Evolutionary conservation across 2,113 vertebrate species (phyloP).

Genomic region (Hucho hucho): DNA sequence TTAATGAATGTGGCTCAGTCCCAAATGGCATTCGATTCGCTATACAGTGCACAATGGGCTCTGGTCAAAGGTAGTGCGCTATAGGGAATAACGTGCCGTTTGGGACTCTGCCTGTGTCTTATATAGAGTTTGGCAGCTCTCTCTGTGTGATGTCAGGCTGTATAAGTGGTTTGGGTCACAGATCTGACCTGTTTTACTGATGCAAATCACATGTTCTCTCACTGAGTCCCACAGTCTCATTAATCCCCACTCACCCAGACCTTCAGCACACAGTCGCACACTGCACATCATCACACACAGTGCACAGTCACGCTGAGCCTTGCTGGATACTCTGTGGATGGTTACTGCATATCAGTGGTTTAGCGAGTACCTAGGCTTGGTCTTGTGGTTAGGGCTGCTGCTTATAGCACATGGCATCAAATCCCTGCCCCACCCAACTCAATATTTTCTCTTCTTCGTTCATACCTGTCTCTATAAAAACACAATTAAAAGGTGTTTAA

Average conservation of each 20-base stretch:
- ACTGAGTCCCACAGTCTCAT: no score
- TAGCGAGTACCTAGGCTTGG: no score
- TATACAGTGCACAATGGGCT: neutral
- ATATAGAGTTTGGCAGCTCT: slow-evolving; percentile 3
- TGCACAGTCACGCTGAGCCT: neutral
- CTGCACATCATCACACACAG: neutral
- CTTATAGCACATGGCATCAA: no score
- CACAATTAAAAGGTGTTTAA: neutral
- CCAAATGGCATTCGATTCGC: no score
- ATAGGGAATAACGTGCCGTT: no score
- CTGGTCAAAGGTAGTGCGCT: neutral
- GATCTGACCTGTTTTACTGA: neutral
- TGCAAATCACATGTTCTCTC: no score
- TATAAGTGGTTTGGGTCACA: neutral
- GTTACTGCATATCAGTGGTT: neutral
- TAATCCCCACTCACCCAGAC: neutral
- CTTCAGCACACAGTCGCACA: neutral
- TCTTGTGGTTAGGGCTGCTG: no score
- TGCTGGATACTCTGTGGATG: neutral
- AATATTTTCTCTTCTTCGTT: neutral
- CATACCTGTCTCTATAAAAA: neutral
- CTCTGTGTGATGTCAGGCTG: neutral
- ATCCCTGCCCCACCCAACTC: no score
- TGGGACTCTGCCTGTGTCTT: neutral
- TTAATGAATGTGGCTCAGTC: neutral